Conservation (phyloP, 2,888 invertebrate species). For the Diplazon laetatorius region DNA sequence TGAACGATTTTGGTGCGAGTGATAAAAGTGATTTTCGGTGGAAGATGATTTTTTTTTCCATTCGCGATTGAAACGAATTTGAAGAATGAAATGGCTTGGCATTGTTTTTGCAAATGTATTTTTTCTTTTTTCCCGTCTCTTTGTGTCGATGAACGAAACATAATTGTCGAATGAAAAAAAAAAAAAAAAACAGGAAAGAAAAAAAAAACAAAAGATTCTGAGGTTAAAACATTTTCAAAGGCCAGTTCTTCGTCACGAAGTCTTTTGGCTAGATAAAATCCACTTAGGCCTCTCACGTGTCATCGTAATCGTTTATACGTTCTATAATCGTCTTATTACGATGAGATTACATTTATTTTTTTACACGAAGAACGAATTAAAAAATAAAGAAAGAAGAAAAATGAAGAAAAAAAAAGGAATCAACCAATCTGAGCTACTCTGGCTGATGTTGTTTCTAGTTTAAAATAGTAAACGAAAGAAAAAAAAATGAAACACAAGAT, state of each 20-base stretch:
- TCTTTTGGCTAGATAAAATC: conserved; percentile 39
- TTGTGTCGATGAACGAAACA: too few relatives aligned
- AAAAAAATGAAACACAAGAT: background rate
- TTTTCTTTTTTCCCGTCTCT: too few relatives aligned
- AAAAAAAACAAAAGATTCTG: too few relatives aligned
- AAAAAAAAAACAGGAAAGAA: background rate
- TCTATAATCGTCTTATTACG: conserved; percentile 44
- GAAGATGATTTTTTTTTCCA: conserved; percentile 7
- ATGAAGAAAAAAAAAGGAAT: conserved; percentile 41
- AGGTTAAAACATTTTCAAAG: too few relatives aligned
- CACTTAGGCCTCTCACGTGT: conserved; percentile 62
- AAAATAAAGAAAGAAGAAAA: too few relatives aligned
- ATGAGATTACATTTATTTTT: conserved; percentile 60
- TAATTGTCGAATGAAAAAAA: background rate
- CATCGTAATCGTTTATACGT: conserved; percentile 62
- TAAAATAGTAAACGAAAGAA: background rate
- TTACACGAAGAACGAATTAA: too few relatives aligned
- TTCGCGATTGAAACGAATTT: background rate
- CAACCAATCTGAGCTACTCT: conserved; percentile 34
- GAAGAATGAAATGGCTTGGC: too few relatives aligned
- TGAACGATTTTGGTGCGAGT: conserved; percentile 33
- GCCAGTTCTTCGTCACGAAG: too few relatives aligned
- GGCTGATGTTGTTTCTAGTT: conserved; percentile 19
- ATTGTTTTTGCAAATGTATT: too few relatives aligned
- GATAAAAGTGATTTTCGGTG: conserved; percentile 40